Evolutionary conservation across 2,797 vertebrate species (phyloP).

Genomic region (Onychomys torridus): DNA sequence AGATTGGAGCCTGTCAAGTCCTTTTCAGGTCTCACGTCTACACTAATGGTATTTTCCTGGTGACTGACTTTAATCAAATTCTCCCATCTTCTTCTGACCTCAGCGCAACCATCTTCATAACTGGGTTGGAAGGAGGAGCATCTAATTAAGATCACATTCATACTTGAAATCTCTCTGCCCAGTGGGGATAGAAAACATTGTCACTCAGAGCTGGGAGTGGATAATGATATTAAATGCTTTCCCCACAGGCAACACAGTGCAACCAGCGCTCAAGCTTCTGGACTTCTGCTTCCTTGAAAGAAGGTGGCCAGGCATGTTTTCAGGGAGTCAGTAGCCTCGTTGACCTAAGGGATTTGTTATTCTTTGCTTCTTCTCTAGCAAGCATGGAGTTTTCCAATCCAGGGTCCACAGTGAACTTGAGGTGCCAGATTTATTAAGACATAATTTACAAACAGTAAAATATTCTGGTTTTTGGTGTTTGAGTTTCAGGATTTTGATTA

Average conservation of each 20-base stretch:
- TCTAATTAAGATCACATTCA: conserved; percentile 66
- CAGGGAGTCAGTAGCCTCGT: background rate
- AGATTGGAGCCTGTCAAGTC: background rate
- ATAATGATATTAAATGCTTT: conserved; percentile 27
- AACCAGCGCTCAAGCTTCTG: background rate
- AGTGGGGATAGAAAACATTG: conserved; percentile 44
- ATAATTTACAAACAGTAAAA: background rate
- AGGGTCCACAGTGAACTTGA: background rate
- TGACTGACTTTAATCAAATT: conserved; percentile 61
- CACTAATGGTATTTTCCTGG: background rate
- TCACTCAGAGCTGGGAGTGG: conserved; percentile 27
- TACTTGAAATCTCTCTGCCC: conserved; percentile 48
- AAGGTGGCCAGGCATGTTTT: background rate
- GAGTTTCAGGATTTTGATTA: background rate
- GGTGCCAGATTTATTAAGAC: background rate
- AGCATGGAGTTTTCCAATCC: background rate
- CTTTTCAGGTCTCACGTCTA: background rate
- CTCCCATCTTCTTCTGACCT: conserved; percentile 50
- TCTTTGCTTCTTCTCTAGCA: background rate
- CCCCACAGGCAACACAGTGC: background rate
- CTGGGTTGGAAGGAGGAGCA: conserved; percentile 2
- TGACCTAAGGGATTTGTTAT: background rate
- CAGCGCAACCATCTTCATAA: conserved; percentile 2
- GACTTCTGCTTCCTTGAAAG: background rate
- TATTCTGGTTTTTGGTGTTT: background rate